Conservation (phyloP, 2,113 vertebrate species). For the Lates calcarifer region DNA sequence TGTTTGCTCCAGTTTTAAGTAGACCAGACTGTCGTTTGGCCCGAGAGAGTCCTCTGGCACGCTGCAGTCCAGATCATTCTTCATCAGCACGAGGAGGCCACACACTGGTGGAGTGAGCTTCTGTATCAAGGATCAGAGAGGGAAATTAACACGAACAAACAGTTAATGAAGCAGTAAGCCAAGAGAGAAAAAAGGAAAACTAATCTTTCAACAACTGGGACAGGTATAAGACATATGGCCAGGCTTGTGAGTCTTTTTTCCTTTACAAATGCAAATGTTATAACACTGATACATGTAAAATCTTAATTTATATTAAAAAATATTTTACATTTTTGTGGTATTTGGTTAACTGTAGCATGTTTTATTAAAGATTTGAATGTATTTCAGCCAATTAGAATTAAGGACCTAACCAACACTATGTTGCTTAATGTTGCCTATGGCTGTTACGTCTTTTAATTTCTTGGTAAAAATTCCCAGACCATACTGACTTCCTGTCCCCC, state of each 20-base stretch:
- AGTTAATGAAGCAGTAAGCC: conserved; percentile 6
- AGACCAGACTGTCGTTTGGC: conserved; percentile 80
- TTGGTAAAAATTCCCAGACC: not conserved
- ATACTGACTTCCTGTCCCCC: not conserved
- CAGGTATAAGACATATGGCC: not conserved
- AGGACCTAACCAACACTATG: not conserved
- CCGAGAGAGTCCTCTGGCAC: conserved; percentile 30
- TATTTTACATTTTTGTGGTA: no score
- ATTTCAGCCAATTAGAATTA: not conserved
- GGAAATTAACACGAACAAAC: not conserved
- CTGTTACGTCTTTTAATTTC: not conserved
- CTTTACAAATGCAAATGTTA: not conserved
- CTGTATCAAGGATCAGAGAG: conserved; percentile 71
- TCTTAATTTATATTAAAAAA: not conserved
- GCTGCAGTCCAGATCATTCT: conserved; percentile 53
- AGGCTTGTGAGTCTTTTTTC: not conserved
- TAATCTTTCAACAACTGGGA: not conserved
- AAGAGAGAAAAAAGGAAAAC: not conserved
- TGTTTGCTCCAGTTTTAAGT: conserved; percentile 81
- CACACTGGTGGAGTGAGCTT: conserved; percentile 80
- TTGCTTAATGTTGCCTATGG: not conserved
- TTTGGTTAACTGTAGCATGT: not conserved
- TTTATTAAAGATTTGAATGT: not conserved
- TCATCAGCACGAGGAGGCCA: conserved; percentile 88
- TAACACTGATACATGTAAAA: not conserved